Base-by-base conservation (phyloP, 2,888 invertebrate species). In the Stenotaenia linearis region DNA sequence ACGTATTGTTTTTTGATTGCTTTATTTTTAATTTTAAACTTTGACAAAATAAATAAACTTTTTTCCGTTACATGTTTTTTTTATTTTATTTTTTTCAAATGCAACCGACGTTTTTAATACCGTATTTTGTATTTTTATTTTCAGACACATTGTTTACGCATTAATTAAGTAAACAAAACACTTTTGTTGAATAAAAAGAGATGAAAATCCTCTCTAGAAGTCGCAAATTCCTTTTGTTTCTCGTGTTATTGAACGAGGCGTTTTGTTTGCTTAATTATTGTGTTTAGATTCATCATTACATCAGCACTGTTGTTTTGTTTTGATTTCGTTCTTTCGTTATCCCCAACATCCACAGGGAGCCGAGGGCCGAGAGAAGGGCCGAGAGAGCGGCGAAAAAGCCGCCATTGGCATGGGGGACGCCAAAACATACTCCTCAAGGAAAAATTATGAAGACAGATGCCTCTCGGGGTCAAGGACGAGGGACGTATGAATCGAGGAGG, bases 371-470 rank as follows among this genome's bases (percentile, higher is more conserved):
- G 28, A 23, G 61, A 61, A 61, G 61, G 61, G 61, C 23, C 61
- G 23, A 61, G 25, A 23, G 61, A 25, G 61, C 28, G 61, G 61
- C 61, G 25, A 61, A 25, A 28, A 28, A 28, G 61, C 28, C 61
- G 61, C 61, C 61, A 61, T 61, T 61, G 61, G 61, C 61, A 61
- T 61, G 61, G 61, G 61, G 61, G 61, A 61, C 61, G 23, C 61
- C 61, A 61, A 23, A 25, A 61, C 61, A 23, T 61, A 61, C 61
- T 61, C 61, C 61, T 61, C 61, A 61, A 21, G 61, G 61, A 61
- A 61, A 61, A 61, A 61, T 61, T 61, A 61, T 61, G 61, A 61
- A 61, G 61, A 61, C 12, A 61, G 61, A 25, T 61, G 25, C 61
- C 61, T 28, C 61, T 61, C 61, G 61, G 61, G 28, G 15, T 25